phyloP scores from a whole-genome alignment of 1,140 invertebrate species.

The Aphelinus atriplicis region DNA sequence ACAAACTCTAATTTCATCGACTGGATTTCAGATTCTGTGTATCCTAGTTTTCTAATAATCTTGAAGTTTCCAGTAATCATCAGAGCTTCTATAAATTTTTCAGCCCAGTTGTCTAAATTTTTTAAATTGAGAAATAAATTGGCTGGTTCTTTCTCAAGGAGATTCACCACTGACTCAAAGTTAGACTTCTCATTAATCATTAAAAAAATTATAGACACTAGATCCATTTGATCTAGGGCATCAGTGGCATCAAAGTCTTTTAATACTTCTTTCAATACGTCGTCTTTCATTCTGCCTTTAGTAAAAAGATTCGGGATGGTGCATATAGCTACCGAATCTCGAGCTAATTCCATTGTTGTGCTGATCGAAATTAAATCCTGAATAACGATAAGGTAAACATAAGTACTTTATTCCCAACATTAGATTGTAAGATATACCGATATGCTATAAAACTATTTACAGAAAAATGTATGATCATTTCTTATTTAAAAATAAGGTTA shows the following conservation, averaged over 20 bases:
- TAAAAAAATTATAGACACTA: slow-evolving; percentile 34
- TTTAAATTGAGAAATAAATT: background rate
- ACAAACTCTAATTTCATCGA: background rate
- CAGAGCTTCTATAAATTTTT: slow-evolving; percentile 32
- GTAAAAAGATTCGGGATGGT: background rate
- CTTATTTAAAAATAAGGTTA: no score
- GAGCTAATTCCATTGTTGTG: no score
- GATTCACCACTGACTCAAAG: background rate
- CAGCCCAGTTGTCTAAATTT: background rate
- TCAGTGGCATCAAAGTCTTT: slow-evolving; percentile 17
- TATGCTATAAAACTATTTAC: no score
- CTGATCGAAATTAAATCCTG: no score
- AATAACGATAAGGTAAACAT: no score
- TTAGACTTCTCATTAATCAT: slow-evolving; percentile 16
- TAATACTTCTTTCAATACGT: slow-evolving; percentile 19
- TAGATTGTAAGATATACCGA: no score
- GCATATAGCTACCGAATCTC: no score
- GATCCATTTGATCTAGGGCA: background rate
- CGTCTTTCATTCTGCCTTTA: background rate
- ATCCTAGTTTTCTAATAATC: slow-evolving; percentile 23
- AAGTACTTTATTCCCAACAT: no score
- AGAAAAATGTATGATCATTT: no score
- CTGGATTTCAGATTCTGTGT: slow-evolving; percentile 6
- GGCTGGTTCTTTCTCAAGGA: background rate
- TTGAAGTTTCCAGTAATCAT: slow-evolving; percentile 17